Conservation (phyloP, 2,797 vertebrate genomes). For the Sarcoramphus papa region DNA sequence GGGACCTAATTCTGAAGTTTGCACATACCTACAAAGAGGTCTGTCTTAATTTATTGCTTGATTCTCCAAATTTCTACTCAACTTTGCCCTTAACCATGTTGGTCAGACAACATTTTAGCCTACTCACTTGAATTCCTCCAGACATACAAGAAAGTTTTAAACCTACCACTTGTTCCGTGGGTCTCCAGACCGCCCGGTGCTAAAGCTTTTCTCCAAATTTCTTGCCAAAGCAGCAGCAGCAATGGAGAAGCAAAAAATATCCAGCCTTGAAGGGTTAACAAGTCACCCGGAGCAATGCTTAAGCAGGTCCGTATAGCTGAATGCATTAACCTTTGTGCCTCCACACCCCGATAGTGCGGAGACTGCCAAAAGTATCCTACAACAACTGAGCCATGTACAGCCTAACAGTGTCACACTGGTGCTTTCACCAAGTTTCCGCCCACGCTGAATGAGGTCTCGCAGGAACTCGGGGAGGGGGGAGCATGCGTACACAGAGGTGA, state of each 20-base stretch:
- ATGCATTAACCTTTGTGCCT: neutral
- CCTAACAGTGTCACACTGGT: neutral
- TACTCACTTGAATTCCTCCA: neutral
- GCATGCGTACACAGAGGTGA: accelerated
- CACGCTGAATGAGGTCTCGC: accelerated
- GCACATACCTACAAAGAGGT: neutral
- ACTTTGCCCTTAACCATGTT: neutral
- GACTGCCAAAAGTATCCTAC: neutral
- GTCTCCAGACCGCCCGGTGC: neutral
- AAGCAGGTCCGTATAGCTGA: neutral
- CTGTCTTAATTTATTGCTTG: neutral
- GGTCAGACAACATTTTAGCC: neutral
- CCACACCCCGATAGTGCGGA: accelerated
- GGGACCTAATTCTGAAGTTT: neutral
- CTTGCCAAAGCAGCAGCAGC: neutral
- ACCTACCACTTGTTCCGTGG: neutral
- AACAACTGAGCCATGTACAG: neutral
- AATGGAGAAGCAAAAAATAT: neutral
- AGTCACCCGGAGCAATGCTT: neutral
- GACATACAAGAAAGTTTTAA: neutral
- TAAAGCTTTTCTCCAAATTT: neutral
- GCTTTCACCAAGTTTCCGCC: neutral
- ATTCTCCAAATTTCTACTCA: neutral
- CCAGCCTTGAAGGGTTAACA: neutral
- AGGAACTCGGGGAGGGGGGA: neutral